Conservation (phyloP, 2,888 invertebrate genomes). For the Dasypolia templi region DNA sequence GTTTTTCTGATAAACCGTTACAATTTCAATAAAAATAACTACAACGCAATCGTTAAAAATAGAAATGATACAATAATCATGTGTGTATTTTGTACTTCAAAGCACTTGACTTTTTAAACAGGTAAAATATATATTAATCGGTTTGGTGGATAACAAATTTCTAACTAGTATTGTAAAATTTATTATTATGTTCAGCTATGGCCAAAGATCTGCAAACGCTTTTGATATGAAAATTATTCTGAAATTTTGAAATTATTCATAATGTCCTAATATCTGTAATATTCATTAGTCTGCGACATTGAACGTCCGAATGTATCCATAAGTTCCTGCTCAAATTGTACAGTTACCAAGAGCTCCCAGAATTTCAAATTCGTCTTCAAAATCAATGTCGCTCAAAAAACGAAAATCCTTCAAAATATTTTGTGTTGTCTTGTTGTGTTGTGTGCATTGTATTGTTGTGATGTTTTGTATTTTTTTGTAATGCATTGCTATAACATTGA, state of each 20-base stretch:
- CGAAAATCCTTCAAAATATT: not conserved
- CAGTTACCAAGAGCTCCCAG: not conserved
- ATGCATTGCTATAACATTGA: not conserved
- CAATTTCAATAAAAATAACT: constrained; percentile 45
- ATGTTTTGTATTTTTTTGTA: too few species aligned
- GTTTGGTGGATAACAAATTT: not conserved
- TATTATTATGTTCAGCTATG: too few species aligned
- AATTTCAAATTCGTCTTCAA: not conserved
- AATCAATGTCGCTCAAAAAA: constrained; percentile 34
- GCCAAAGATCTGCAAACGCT: not conserved
- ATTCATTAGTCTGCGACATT: too few species aligned
- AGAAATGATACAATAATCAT: constrained; percentile 60
- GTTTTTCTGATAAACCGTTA: constrained; percentile 39
- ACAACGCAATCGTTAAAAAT: constrained; percentile 62
- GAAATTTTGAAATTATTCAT: too few species aligned
- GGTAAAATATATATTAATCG: not conserved
- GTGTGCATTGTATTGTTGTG: too few species aligned
- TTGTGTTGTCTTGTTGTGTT: too few species aligned
- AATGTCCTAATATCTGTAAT: too few species aligned
- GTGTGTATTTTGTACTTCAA: constrained; percentile 8
- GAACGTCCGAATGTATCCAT: too few species aligned
- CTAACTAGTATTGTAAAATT: not conserved
- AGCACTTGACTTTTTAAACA: constrained; percentile 17
- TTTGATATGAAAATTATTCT: not conserved
- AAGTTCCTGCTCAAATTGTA: not conserved